Evolutionary conservation across 2,113 vertebrate genomes (phyloP), one percentile per base, ranked within the genome.

Genomic region (Perca fluviatilis): DNA sequence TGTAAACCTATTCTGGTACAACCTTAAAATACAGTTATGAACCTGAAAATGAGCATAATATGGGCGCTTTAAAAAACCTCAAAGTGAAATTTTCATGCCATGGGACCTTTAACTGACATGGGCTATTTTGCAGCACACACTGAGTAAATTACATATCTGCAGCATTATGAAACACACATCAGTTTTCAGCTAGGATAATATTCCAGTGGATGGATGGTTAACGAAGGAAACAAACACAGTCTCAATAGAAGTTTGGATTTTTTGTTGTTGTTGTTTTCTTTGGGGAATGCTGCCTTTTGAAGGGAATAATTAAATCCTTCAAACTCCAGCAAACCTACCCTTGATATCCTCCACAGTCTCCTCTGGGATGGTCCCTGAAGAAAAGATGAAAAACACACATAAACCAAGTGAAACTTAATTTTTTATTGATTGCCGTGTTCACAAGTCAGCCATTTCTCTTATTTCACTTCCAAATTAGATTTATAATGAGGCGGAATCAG

Each of bases 261-360:
- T 33, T 33, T 1, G 19, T 36, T 53, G 43, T 3, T 69, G 11
- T 25, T 2, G 11, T 51, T 61, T 51, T 43, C 43, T 50, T 72
- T 65, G 25, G 69, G 62, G 43, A 80, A 27, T 5, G 6, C 60
- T 8, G 25, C 3, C 77, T 63, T 43, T 70, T 47, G 60, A 64
- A 47, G 51, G 14, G 14, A 65, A 73, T 53, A 73, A 50, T 40
- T 47, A 30, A 43, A 43, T 3, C 2, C 10, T 43, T 43, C 10
- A 43, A 68, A 21, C 15, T 66, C 33, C 19, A 8, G 84, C 18
- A 30, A 74, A 81, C 89, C 85, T 92, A 99, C 98, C 98, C 94
- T 99, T 99, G 86, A 99, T 97, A 77, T 99, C 98, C 82, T 99
- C 98, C 74, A 99, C 95, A n/a, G 97, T 91, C 30, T 98, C 96